Conservation (phyloP, 2,113 vertebrate genomes). For the Gobius niger region DNA sequence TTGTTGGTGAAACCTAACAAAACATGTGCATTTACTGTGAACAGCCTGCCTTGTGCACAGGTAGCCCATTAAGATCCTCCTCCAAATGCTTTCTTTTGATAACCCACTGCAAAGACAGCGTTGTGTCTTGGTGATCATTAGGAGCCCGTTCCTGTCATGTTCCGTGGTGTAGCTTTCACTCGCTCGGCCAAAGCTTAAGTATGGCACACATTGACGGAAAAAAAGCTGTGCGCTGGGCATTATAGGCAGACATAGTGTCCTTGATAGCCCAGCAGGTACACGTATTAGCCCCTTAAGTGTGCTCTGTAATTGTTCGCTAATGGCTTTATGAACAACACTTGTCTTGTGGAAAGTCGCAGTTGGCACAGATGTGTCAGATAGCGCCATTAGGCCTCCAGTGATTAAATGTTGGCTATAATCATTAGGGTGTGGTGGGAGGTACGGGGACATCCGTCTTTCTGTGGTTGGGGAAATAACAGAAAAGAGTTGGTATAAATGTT, state of each 20-base stretch:
- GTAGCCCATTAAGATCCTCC: too few species aligned
- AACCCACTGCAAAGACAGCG: too few species aligned
- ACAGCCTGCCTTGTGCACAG: too few species aligned
- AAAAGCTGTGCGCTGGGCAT: background rate
- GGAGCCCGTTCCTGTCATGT: too few species aligned
- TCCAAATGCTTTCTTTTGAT: too few species aligned
- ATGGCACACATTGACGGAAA: background rate
- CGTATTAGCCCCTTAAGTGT: slow-evolving; percentile 6
- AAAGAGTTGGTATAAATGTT: slow-evolving; percentile 14
- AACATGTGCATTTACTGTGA: too few species aligned
- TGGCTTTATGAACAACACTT: slow-evolving; percentile 54
- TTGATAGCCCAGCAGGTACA: slow-evolving; percentile 10
- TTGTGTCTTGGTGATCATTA: too few species aligned
- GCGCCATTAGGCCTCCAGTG: slow-evolving; percentile 50
- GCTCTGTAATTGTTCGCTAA: slow-evolving; percentile 55
- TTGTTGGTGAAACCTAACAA: too few species aligned
- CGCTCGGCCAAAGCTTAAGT: background rate
- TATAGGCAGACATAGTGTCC: background rate
- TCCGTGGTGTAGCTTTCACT: too few species aligned
- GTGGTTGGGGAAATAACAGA: slow-evolving; percentile 17
- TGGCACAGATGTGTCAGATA: slow-evolving; percentile 56
- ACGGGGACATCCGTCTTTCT: slow-evolving; percentile 10
- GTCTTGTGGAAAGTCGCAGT: slow-evolving; percentile 50
- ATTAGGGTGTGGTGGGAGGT: slow-evolving; percentile 3
- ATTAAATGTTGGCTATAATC: slow-evolving; percentile 47